A percentile compares a stretch with the other conserved stretches of the same genome.
These are phyloP conservation scores for Bombus turneri DNA, from an alignment of 1,140 invertebrate genomes.

Conservation along the genomic window DNA sequence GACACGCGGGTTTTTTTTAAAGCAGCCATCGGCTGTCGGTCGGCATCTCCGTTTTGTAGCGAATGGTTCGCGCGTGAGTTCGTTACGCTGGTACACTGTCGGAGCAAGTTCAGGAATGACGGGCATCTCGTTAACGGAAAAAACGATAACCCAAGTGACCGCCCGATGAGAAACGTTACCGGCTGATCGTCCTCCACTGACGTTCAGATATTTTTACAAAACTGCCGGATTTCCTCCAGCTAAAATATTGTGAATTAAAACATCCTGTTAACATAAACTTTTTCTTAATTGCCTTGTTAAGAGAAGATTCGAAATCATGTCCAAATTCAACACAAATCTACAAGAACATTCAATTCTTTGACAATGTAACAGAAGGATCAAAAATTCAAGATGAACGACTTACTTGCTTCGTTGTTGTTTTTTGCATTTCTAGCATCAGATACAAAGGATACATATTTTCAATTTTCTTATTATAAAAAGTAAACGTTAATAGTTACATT, in stretches of 20 bases:
- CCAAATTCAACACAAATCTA: background rate
- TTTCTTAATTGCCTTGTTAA: background rate
- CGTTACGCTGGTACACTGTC: constrained; percentile 37
- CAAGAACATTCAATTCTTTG: too few relatives aligned
- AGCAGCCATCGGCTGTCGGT: constrained; percentile 39
- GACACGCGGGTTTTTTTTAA: constrained; percentile 29
- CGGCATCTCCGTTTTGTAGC: constrained; percentile 41
- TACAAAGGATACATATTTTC: background rate
- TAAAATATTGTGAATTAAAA: background rate
- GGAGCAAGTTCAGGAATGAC: constrained; percentile 22
- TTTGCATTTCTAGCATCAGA: background rate
- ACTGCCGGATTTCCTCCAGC: background rate
- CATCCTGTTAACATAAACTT: background rate
- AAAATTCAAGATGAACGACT: too few relatives aligned
- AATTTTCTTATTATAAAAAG: background rate
- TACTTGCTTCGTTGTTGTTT: too few relatives aligned
- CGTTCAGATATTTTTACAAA: constrained; percentile 13
- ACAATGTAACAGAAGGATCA: too few relatives aligned
- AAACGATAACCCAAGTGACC: constrained; percentile 33
- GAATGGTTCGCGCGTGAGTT: constrained; percentile 34
- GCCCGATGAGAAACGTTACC: constrained; percentile 12
- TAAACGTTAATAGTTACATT: too few relatives aligned
- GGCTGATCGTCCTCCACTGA: constrained; percentile 13
- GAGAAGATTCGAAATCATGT: background rate
- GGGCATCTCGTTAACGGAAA: constrained; percentile 42